Evolutionary conservation across 2,113 vertebrate species (phyloP).

Genomic region (Heterochromis multidens): DNA sequence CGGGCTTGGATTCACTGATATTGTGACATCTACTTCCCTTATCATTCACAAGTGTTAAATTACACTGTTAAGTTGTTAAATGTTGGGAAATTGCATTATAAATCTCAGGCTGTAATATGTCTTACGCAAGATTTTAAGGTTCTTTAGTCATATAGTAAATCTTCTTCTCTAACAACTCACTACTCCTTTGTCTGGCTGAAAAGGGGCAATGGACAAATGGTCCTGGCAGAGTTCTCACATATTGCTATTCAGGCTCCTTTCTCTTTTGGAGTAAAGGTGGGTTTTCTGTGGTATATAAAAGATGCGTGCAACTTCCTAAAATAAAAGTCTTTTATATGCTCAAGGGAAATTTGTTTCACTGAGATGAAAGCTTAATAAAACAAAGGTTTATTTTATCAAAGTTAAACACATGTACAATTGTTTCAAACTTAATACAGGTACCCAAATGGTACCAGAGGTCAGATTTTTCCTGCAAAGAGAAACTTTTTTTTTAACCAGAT

Average conservation of each 20-base stretch:
- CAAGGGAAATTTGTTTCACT: background rate
- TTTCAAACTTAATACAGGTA: background rate
- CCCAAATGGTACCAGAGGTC: background rate
- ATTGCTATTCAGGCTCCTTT: background rate
- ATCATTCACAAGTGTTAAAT: background rate
- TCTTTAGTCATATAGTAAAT: background rate
- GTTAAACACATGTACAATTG: background rate
- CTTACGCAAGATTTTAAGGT: background rate
- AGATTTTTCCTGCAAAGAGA: background rate
- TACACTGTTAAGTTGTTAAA: background rate
- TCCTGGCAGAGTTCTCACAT: background rate
- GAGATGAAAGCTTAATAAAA: background rate
- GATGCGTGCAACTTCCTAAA: background rate
- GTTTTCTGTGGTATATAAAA: background rate
- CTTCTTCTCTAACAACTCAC: background rate
- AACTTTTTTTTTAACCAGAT: background rate
- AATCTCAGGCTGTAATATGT: background rate
- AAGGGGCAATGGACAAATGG: background rate
- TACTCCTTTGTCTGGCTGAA: background rate
- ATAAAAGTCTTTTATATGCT: background rate
- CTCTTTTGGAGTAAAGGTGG: background rate
- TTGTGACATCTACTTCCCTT: background rate
- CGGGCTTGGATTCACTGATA: background rate
- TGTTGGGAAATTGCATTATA: background rate
- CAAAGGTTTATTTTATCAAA: background rate